A percentile compares a stretch with the other conserved stretches of the same genome.
Evolutionary conservation across 1,140 invertebrate genomes (phyloP).

Genomic region (Nymphalis io): DNA sequence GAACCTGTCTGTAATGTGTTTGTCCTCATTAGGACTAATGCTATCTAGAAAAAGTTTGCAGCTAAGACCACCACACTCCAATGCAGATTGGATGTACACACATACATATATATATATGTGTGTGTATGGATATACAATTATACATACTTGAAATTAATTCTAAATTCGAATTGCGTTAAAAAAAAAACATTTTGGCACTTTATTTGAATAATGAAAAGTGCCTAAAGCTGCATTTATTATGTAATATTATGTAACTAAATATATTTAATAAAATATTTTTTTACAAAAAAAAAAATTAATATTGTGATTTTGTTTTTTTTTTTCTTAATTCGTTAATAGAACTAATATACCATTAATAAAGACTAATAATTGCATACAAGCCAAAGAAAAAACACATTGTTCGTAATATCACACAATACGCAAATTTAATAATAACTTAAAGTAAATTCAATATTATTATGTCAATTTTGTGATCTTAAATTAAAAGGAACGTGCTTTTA

Average conservation of each 20-base stretch:
- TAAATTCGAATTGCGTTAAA: too few species aligned
- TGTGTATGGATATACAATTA: too few species aligned
- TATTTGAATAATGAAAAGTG: too few species aligned
- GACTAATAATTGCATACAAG: neutral
- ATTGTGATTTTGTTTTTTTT: neutral
- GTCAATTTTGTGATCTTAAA: constrained; percentile 3
- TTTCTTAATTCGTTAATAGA: neutral
- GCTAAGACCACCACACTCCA: too few species aligned
- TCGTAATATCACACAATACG: constrained; percentile 11
- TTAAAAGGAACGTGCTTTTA: neutral
- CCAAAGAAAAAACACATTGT: neutral
- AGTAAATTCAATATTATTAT: constrained; percentile 16
- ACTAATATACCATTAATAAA: neutral
- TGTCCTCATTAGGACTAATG: too few species aligned
- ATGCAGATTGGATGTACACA: too few species aligned
- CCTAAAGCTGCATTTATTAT: too few species aligned
- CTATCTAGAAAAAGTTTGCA: too few species aligned
- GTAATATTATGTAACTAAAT: neutral
- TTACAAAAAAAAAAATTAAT: neutral
- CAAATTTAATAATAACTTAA: neutral
- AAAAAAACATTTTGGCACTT: too few species aligned
- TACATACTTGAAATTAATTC: too few species aligned
- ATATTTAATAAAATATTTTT: neutral
- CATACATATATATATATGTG: too few species aligned
- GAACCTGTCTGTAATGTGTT: too few species aligned